Evolutionary conservation across 2,797 vertebrate species (phyloP).

Genomic region (Girardinus metallicus): DNA sequence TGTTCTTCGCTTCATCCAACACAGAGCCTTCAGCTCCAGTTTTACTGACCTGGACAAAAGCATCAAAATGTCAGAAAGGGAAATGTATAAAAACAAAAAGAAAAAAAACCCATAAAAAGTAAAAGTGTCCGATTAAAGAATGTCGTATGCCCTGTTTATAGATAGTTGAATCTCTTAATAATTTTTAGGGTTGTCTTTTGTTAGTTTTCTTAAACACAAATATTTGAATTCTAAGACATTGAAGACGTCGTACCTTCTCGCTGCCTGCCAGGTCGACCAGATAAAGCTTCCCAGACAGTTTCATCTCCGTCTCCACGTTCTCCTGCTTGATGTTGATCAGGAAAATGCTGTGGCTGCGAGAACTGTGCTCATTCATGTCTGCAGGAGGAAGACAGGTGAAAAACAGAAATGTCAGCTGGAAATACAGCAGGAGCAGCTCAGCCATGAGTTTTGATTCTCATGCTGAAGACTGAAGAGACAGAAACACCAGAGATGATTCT

Average conservation of each 20-base stretch:
- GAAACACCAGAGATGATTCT: background rate
- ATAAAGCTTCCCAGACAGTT: conserved; percentile 95
- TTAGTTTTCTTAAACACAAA: background rate
- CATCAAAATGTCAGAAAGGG: background rate
- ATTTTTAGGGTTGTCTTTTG: background rate
- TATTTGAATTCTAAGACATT: background rate
- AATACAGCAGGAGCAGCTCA: background rate
- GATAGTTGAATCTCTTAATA: background rate
- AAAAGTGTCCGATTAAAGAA: background rate
- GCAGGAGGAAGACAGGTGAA: conserved; percentile 12
- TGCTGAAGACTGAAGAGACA: background rate
- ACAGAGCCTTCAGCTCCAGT: conserved; percentile 94
- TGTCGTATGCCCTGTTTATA: background rate
- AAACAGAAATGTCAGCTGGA: background rate
- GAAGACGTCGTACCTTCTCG: conserved; percentile 85
- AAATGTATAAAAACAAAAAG: conserved; percentile 9
- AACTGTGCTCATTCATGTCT: conserved; percentile 99
- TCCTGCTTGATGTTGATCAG: conserved; percentile 97
- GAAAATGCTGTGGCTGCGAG: conserved; percentile 96
- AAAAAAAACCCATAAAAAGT: background rate
- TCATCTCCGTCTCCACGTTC: conserved; percentile 94
- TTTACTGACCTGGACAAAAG: conserved; percentile 89
- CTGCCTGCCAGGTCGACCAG: conserved; percentile 95
- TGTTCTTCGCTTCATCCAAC: conserved; percentile 96
- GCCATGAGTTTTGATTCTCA: background rate